Evolutionary conservation across 2,113 vertebrate genomes (phyloP).

Genomic region (Merops nubicus): DNA sequence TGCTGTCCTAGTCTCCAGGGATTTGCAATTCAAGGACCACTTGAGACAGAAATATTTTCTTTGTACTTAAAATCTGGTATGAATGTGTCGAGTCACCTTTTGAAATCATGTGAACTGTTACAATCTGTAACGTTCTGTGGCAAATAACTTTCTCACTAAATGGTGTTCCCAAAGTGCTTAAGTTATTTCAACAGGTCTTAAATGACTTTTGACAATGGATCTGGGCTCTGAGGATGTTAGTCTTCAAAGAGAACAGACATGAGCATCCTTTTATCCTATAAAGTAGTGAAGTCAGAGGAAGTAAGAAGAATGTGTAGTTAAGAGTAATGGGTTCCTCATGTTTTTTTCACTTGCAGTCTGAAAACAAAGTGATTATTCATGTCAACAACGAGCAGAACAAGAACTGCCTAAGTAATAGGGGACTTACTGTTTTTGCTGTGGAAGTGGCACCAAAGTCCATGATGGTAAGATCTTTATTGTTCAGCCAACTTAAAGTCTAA

Average conservation of each 20-base stretch:
- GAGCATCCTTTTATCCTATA: background rate
- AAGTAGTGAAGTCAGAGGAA: background rate
- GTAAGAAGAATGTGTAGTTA: background rate
- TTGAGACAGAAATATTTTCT: background rate
- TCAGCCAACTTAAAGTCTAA: background rate
- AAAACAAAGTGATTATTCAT: conserved; percentile 87
- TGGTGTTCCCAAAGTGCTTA: background rate
- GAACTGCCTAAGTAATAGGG: conserved; percentile 88
- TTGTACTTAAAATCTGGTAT: background rate
- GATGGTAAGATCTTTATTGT: conserved; percentile 76
- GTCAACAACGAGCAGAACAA: conserved; percentile 88
- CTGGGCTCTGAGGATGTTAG: background rate
- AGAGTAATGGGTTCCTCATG: background rate
- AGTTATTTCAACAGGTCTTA: background rate
- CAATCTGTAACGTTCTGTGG: background rate
- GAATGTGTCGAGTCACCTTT: background rate
- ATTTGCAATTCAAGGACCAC: background rate
- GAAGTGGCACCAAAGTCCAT: conserved; percentile 88
- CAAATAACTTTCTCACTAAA: background rate
- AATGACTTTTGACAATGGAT: background rate
- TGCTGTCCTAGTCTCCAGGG: background rate
- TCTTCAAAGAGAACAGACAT: background rate
- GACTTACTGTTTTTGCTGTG: conserved; percentile 87
- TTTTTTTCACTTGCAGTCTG: conserved; percentile 78
- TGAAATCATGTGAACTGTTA: background rate